Conservation (phyloP, 1,140 invertebrate genomes). For the Drosophila prosaltans region DNA sequence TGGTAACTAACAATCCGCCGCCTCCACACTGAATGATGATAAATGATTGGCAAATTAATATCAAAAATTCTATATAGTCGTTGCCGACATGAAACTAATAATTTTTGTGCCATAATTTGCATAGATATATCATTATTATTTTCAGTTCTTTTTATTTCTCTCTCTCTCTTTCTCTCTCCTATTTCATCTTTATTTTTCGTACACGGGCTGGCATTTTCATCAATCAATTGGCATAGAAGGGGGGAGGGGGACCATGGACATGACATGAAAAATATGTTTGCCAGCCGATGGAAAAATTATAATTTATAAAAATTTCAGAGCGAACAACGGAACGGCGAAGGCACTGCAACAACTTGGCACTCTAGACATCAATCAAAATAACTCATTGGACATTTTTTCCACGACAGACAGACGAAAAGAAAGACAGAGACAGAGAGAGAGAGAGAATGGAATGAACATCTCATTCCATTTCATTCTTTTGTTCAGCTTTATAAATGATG, state of each 20-base stretch:
- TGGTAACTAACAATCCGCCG: constrained; percentile 20
- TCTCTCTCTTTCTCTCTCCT: not conserved
- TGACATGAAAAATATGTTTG: constrained; percentile 78
- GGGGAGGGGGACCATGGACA: constrained; percentile 22
- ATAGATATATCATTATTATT: constrained; percentile 81
- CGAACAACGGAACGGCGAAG: not conserved
- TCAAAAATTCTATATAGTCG: constrained; percentile 44
- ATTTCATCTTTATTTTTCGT: constrained; percentile 31
- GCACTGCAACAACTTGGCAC: constrained; percentile 64
- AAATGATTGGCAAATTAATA: constrained; percentile 77
- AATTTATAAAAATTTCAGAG: constrained; percentile 78
- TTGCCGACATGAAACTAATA: constrained; percentile 69
- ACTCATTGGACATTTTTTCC: constrained; percentile 51
- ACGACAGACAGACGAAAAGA: not conserved
- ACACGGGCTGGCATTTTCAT: constrained; percentile 74
- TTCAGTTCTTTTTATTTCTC: constrained; percentile 44
- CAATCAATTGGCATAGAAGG: constrained; percentile 59
- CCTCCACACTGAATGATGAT: constrained; percentile 40
- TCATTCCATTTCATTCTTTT: constrained; percentile 1
- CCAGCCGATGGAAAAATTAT: constrained; percentile 69
- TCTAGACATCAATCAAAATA: constrained; percentile 74
- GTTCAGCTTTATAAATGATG: constrained; percentile 49
- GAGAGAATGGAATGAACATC: no score
- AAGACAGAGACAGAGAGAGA: constrained; percentile 9
- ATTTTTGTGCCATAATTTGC: constrained; percentile 71